Conservation (phyloP, 2,113 vertebrate species). For the Labeo rohita region DNA sequence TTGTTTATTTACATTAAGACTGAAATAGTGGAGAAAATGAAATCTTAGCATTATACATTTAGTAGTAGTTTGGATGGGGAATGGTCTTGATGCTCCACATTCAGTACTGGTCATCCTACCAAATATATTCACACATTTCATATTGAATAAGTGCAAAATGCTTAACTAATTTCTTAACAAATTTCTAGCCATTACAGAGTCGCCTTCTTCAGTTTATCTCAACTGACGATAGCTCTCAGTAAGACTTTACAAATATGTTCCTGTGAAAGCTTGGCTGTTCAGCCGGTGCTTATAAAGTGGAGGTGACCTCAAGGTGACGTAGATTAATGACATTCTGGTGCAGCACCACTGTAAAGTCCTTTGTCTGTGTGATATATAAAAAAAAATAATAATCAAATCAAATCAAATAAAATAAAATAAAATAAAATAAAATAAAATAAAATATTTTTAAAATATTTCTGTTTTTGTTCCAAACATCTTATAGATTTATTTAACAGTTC, state of each 20-base stretch:
- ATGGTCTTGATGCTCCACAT: not conserved
- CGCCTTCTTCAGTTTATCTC: not conserved
- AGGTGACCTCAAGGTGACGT: slow-evolving; percentile 3
- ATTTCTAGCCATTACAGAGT: not conserved
- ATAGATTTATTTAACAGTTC: too few relatives aligned
- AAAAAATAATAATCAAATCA: too few relatives aligned
- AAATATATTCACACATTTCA: not conserved
- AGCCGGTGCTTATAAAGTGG: slow-evolving; percentile 1
- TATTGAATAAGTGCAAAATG: slow-evolving; percentile 18
- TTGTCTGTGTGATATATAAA: not conserved
- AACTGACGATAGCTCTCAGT: not conserved
- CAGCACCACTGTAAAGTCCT: not conserved
- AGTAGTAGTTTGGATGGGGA: not conserved
- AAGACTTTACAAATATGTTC: slow-evolving; percentile 21
- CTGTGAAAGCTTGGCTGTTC: slow-evolving; percentile 4
- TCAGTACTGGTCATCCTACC: not conserved
- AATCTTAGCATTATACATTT: not conserved
- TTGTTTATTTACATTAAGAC: slow-evolving; percentile 68
- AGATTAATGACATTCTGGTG: not conserved
- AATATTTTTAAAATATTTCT: too few relatives aligned
- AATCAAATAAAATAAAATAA: too few relatives aligned
- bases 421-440: too few relatives aligned
- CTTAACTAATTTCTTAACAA: not conserved
- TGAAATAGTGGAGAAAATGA: slow-evolving; percentile 17
- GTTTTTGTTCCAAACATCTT: too few relatives aligned